phyloP scores from a whole-genome alignment of 2,113 vertebrate species.

The Brachyistius frenatus region DNA sequence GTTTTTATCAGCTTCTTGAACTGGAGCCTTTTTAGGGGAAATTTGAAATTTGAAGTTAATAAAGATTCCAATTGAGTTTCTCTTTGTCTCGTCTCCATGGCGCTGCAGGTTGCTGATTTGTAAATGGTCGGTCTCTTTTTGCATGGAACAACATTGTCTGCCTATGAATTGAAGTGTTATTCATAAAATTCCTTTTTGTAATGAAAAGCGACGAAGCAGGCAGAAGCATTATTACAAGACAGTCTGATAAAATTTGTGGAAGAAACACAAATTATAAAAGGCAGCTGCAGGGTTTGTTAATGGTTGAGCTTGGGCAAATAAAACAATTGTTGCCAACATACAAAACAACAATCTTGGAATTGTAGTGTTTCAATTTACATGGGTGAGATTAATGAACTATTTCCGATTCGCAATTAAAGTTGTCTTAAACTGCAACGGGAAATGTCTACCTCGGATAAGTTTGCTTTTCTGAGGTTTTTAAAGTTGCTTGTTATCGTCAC shows the following conservation, averaged over 20 bases:
- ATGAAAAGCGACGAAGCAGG: background rate
- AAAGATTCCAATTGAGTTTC: slow-evolving; percentile 32
- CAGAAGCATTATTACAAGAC: background rate
- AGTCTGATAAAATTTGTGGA: background rate
- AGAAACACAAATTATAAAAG: no score
- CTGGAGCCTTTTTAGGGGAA: slow-evolving; percentile 17
- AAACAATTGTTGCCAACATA: no score
- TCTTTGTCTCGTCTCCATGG: slow-evolving; percentile 40
- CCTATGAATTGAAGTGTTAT: slow-evolving; percentile 12
- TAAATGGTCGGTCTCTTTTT: slow-evolving; percentile 17
- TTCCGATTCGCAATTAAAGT: no score
- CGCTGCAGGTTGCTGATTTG: slow-evolving; percentile 9
- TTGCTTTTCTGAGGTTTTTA: no score
- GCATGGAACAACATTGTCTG: slow-evolving; percentile 13
- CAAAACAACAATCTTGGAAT: no score
- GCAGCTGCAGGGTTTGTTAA: no score
- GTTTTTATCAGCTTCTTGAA: slow-evolving; percentile 27
- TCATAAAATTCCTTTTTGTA: slow-evolving; percentile 12
- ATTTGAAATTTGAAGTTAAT: slow-evolving; percentile 24
- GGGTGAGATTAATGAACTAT: no score
- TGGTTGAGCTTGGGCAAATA: no score
- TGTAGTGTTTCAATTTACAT: no score
- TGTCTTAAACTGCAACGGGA: no score
- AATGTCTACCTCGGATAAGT: no score
- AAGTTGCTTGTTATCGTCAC: no score